Percentiles rank a stretch among this genome's conserved stretches.
Evolutionary conservation across 1,140 invertebrate species (phyloP).

Genomic region (Drosophila fuyamai): DNA sequence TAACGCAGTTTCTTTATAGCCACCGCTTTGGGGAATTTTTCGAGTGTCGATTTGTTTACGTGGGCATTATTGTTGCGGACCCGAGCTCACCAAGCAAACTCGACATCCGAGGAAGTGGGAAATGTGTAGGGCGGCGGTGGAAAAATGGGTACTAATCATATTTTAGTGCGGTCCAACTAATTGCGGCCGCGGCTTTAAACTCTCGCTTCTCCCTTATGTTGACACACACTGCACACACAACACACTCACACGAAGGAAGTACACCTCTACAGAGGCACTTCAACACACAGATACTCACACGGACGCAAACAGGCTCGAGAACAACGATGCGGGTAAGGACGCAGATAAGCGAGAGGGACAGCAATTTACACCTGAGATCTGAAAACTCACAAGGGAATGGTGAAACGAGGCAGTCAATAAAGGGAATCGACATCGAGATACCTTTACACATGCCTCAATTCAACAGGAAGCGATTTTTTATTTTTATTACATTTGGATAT

Average conservation of each 20-base stretch:
- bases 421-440: conserved; percentile 24
- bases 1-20: conserved; percentile 45
- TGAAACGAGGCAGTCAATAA: neutral
- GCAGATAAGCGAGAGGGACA: conserved; percentile 27
- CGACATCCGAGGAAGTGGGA: neutral
- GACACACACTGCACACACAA: conserved; percentile 25
- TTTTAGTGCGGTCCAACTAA: conserved; percentile 75
- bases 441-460: neutral
- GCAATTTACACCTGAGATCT: conserved; percentile 72
- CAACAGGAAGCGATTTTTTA: no score
- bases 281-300: conserved; percentile 14
- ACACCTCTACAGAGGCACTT: neutral
- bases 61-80: conserved; percentile 2
- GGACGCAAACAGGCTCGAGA: neutral
- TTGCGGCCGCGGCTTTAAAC: conserved; percentile 46
- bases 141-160: conserved; percentile 62
- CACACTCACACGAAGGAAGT: conserved; percentile 9
- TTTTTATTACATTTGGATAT: no score
- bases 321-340: conserved; percentile 36
- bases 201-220: conserved; percentile 20
- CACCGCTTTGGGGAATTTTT: conserved; percentile 23
- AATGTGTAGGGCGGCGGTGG: neutral
- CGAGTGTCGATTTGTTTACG: conserved; percentile 8
- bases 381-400: conserved; percentile 56
- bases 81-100: conserved; percentile 1